phyloP scores from a whole-genome alignment of 2,797 vertebrate genomes.

The Sebastes hubbsi region DNA sequence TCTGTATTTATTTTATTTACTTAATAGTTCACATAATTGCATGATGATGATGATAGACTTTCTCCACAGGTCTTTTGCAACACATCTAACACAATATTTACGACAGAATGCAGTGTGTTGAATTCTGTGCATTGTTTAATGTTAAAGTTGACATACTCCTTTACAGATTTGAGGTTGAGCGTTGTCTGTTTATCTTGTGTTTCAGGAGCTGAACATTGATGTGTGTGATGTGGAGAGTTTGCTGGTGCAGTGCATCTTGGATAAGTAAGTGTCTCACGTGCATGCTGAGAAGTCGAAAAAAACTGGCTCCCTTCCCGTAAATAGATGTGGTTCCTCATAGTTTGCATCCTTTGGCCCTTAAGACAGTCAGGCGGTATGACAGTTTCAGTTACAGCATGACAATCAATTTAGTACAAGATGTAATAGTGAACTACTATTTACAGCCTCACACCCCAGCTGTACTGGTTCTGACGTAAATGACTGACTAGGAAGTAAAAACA shows the following conservation, averaged over 20 bases:
- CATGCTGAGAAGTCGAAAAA: neutral
- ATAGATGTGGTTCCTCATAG: constrained; percentile 56
- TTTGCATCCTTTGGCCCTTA: constrained; percentile 13
- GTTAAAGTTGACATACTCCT: neutral
- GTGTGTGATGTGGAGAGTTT: constrained; percentile 99
- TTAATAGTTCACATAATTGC: neutral
- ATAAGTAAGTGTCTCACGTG: constrained; percentile 90
- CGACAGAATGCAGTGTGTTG: neutral
- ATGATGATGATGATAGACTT: neutral
- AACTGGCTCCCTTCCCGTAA: constrained; percentile 13
- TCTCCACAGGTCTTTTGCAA: neutral
- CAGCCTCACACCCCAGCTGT: neutral
- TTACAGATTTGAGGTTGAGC: neutral
- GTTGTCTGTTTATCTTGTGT: constrained; percentile 8
- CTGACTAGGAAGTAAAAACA: neutral
- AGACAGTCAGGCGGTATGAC: neutral
- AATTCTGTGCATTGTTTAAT: neutral
- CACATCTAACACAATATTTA: neutral
- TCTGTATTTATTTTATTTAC: neutral
- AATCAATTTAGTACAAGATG: too few species aligned
- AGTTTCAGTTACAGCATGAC: neutral
- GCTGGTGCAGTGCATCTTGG: constrained; percentile 99
- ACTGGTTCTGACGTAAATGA: constrained; percentile 19
- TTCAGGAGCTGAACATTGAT: constrained; percentile 98
- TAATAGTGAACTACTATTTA: neutral